Evolutionary conservation across 2,888 invertebrate genomes (phyloP).

Genomic region (Sesia apiformis): DNA sequence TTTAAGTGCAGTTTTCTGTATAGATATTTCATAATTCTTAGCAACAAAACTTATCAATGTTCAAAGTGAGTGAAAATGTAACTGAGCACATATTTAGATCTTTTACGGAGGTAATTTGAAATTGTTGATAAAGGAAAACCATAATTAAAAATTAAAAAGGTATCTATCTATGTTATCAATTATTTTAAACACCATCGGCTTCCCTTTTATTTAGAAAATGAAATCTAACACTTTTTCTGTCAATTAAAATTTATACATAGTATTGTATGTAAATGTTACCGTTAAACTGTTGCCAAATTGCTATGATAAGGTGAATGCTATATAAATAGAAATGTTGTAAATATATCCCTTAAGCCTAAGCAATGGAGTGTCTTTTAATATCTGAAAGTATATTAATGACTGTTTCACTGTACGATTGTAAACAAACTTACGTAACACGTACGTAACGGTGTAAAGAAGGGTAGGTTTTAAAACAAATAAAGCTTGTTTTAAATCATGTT

Average conservation of each 20-base stretch:
- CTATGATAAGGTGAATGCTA: constrained; percentile 52
- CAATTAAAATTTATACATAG: constrained; percentile 54
- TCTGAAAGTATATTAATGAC: constrained; percentile 40
- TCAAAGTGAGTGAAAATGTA: background rate
- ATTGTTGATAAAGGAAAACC: too few species aligned
- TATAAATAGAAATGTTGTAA: constrained; percentile 60
- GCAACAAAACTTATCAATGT: background rate
- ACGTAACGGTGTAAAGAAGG: constrained; percentile 43
- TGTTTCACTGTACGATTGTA: constrained; percentile 32
- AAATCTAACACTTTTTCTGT: constrained; percentile 38
- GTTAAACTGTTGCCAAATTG: constrained; percentile 67
- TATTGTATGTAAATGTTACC: constrained; percentile 51
- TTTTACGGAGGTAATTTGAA: too few species aligned
- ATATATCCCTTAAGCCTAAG: constrained; percentile 57
- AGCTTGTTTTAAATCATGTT: constrained; percentile 61
- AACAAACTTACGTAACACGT: constrained; percentile 32
- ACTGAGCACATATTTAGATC: background rate
- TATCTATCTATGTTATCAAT: too few species aligned
- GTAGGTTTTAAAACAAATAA: constrained; percentile 57
- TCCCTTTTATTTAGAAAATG: too few species aligned
- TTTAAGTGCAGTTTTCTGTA: background rate
- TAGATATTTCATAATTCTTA: background rate
- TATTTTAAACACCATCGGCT: too few species aligned
- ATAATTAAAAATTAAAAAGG: too few species aligned
- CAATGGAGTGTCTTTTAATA: constrained; percentile 50